Evolutionary conservation across 2,113 vertebrate species (phyloP).

Genomic region (Mohoua ochrocephala): DNA sequence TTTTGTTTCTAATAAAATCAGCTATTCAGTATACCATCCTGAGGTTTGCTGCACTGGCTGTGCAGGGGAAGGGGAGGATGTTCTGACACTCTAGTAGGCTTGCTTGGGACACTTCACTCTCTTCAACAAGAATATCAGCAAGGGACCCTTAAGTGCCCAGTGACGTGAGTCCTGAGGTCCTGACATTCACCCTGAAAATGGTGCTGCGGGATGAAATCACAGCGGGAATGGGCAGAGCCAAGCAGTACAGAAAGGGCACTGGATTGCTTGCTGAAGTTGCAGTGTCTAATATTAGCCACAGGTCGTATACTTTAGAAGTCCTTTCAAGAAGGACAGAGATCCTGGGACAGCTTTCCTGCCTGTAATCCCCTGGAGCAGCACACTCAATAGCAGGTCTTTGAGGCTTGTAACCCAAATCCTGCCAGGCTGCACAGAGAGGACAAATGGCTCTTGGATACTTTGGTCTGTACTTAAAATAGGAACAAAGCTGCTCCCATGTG

Average conservation of each 20-base stretch:
- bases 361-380: not conserved
- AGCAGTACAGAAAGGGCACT: not conserved
- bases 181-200: not conserved
- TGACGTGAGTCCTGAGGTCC: not conserved
- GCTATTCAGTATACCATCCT: not conserved
- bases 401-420: not conserved
- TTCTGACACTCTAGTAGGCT: not conserved
- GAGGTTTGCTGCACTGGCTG: not conserved
- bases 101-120: not conserved
- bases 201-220: not conserved
- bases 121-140: not conserved
- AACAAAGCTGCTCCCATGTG: not conserved
- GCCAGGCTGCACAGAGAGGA: not conserved
- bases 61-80: not conserved
- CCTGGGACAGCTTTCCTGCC: not conserved
- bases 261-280: not conserved
- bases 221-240: not conserved
- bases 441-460: not conserved
- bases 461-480: not conserved
- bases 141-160: not conserved
- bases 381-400: not conserved
- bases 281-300: constrained; percentile 13
- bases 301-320: not conserved
- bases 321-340: not conserved
- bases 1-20: not conserved